Percentiles rank a stretch among this genome's conserved stretches.
These are phyloP conservation scores for Plusia festucae DNA, from an alignment of 2,888 invertebrate genomes.

Conservation along the genomic window DNA sequence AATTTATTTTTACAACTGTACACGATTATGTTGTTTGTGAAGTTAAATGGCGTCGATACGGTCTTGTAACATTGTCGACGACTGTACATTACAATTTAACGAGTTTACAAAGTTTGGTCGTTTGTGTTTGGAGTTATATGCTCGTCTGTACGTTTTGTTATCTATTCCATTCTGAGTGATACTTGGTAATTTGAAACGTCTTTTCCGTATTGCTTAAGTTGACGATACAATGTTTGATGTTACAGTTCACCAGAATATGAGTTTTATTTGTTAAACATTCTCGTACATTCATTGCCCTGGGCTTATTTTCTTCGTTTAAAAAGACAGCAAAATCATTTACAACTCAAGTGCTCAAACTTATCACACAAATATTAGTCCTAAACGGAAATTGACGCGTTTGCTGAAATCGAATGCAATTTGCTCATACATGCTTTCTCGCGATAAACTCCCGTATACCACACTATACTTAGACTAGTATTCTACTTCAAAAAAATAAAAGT, in stretches of 20 bases:
- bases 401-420: too few relatives aligned
- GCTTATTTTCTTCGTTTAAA: neutral
- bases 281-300: neutral
- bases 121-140: neutral
- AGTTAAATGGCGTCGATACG: constrained; percentile 10
- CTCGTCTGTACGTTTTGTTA: constrained; percentile 2
- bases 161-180: neutral
- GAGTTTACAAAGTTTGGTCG: constrained; percentile 2
- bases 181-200: constrained; percentile 3
- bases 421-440: too few relatives aligned
- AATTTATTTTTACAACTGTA: constrained; percentile 43
- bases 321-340: neutral
- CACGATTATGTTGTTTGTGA: constrained; percentile 17
- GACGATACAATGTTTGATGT: neutral
- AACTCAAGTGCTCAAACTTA: neutral
- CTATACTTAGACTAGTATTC: too few relatives aligned
- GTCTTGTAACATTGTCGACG: constrained; percentile 15
- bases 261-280: neutral
- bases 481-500: neutral
- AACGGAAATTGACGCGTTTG: neutral
- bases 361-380: neutral
- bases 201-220: neutral
- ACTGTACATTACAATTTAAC: constrained; percentile 9
- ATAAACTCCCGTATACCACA: too few relatives aligned
- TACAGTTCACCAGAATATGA: neutral